Percentiles rank a stretch among this genome's conserved stretches.
These are phyloP conservation scores for Graphium colonna DNA, from an alignment of 2,888 invertebrate species.

Conservation along the genomic window DNA sequence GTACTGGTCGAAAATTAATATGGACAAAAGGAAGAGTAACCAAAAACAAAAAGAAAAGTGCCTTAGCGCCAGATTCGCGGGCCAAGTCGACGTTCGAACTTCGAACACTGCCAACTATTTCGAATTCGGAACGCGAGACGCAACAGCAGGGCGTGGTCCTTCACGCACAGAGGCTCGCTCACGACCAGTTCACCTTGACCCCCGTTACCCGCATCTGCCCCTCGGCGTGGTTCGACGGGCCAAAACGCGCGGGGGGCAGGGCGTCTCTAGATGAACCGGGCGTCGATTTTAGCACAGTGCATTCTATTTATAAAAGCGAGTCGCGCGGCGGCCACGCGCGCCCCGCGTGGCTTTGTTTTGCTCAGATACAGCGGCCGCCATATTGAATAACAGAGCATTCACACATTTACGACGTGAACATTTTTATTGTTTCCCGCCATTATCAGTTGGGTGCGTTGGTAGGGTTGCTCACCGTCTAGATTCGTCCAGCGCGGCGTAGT, in stretches of 20 bases:
- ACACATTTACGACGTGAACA: conserved; percentile 61
- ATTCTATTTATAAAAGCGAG: conserved; percentile 63
- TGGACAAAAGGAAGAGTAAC: neutral
- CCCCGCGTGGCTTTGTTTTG: conserved; percentile 73
- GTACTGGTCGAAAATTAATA: too few relatives aligned
- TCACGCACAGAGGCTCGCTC: conserved; percentile 35
- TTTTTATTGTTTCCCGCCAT: conserved; percentile 47
- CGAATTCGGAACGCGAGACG: conserved; percentile 43
- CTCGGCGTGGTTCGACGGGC: conserved; percentile 24
- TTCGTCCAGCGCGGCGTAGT: conserved; percentile 4
- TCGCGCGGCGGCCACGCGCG: conserved; percentile 60
- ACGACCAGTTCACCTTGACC: conserved; percentile 38
- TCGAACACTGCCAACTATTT: conserved; percentile 50
- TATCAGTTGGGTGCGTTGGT: conserved; percentile 47
- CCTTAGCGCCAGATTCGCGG: neutral
- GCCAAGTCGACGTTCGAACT: neutral
- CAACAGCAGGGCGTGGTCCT: conserved; percentile 63
- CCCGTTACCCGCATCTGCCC: conserved; percentile 26
- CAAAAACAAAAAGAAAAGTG: neutral
- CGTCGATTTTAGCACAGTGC: conserved; percentile 39
- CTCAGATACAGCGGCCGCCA: conserved; percentile 48
- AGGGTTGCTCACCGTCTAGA: conserved; percentile 35
- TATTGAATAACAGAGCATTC: conserved; percentile 42
- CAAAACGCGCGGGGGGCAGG: conserved; percentile 28
- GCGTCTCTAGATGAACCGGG: conserved; percentile 43